Evolutionary conservation across 2,888 invertebrate species (phyloP).

Genomic region (Ophion slaviceki): DNA sequence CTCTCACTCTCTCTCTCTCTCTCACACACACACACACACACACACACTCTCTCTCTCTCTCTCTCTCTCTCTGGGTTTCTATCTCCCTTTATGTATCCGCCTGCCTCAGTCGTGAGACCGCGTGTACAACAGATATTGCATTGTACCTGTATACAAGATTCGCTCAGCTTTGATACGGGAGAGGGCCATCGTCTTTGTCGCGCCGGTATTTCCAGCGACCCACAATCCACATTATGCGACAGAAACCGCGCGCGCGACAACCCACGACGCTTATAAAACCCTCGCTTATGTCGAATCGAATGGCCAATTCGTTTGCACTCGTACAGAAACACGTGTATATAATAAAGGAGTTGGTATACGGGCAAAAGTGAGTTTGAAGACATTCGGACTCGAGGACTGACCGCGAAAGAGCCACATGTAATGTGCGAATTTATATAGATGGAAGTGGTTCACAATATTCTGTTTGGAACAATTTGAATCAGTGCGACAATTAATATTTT

Average conservation of each 20-base stretch:
- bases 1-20: slow-evolving; percentile 51
- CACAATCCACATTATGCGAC: slow-evolving; percentile 51
- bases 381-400: neutral
- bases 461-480: no score
- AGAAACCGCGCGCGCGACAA: slow-evolving; percentile 40
- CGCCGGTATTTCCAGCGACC: slow-evolving; percentile 49
- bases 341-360: neutral
- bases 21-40: no score
- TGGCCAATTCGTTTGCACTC: slow-evolving; percentile 43
- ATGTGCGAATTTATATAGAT: neutral
- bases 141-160: slow-evolving; percentile 38
- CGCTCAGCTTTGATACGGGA: slow-evolving; percentile 11
- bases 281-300: slow-evolving; percentile 51
- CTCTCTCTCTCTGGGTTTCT: slow-evolving; percentile 35
- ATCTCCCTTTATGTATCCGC: slow-evolving; percentile 2
- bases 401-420: neutral
- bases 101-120: neutral
- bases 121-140: slow-evolving; percentile 34
- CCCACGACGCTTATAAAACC: slow-evolving; percentile 63
- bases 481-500: no score
- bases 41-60: slow-evolving; percentile 30
- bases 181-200: slow-evolving; percentile 22
- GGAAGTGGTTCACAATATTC: no score
- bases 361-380: neutral
- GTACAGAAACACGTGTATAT: neutral